These are phyloP conservation scores for Menidia menidia DNA, from an alignment of 2,797 vertebrate genomes.

Conservation along the genomic window DNA sequence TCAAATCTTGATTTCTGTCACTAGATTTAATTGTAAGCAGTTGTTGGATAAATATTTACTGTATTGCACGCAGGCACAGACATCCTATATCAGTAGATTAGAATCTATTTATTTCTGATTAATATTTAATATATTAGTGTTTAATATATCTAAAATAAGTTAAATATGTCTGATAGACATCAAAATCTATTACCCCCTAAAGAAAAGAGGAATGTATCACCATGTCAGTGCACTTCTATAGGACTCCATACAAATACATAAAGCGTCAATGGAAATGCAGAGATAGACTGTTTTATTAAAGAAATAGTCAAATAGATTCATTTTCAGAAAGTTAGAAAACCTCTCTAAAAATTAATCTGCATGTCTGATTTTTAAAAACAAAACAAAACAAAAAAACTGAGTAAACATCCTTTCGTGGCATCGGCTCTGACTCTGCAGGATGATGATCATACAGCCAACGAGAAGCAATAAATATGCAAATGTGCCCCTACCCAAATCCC, in stretches of 20 bases:
- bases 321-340: too few species aligned
- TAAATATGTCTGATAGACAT: conserved; percentile 36
- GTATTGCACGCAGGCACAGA: conserved; percentile 5
- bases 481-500: background rate
- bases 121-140: conserved; percentile 57
- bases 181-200: conserved; percentile 40
- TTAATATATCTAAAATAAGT: conserved; percentile 23
- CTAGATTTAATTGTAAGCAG: conserved; percentile 19
- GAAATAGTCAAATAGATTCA: background rate
- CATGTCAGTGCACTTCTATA: background rate
- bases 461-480: background rate
- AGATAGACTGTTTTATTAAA: background rate
- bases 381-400: background rate
- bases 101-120: conserved; percentile 47
- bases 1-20: background rate
- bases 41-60: conserved; percentile 6
- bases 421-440: too few species aligned
- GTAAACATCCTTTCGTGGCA: background rate
- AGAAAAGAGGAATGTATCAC: conserved; percentile 11
- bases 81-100: conserved; percentile 23
- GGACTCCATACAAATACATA: background rate
- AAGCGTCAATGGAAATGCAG: background rate
- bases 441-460: background rate
- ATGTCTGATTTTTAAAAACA: background rate
- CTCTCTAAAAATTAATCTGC: background rate